Base-by-base conservation (phyloP, 2,797 vertebrate genomes). In the Melanotaenia nigrans region DNA sequence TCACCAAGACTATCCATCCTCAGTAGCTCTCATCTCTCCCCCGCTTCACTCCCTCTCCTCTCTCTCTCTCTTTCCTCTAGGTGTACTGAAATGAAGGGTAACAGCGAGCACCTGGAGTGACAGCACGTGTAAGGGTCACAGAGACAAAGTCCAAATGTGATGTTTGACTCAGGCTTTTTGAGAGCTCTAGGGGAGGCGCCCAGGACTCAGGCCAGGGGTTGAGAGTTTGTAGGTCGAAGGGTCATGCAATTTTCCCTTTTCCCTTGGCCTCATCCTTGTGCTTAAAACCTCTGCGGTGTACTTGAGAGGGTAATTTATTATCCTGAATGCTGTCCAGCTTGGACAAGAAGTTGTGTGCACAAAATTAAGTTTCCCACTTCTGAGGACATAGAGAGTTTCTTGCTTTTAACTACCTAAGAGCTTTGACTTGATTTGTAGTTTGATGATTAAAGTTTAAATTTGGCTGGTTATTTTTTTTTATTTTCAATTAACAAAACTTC, bases 281-380 rank as follows among this genome's bases (percentile, higher is more conserved):
- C 90, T 87, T 90, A 91, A 93, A 92, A 87, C 90, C 92, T 94
- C 92, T 78, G 42, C 68, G 85, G 91, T 77, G 89, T 93, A 93
- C 91, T 95, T 94, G 89, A 91, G 91, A 85, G 85, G 82, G 85
- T 93, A 92, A 93, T 95, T 95, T 95, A 94, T 94, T 93, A 92
- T 84, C 87, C 67, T 5, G 47, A 68, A 66, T 33, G 78, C 75
- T 77, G 88, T 90, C 85, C 82, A 66, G 87, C 71, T 85, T 65
- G 82, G 83, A 87, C 78, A 61, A 80, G 72, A 78, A 74, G 73
- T 68, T 73, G 47, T 68, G 74, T 79, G 74, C 65, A 16, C 73
- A 77, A 82, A 84, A 79, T 75, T 69, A 70, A 62, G 65, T 65
- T 76, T 88, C 73, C 59, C 74, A 81, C 78, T 81, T 86, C 58